A percentile compares a stretch with the other conserved stretches of the same genome.
phyloP scores from a whole-genome alignment of 2,888 invertebrate species.

The Cryptocephalus primarius region DNA sequence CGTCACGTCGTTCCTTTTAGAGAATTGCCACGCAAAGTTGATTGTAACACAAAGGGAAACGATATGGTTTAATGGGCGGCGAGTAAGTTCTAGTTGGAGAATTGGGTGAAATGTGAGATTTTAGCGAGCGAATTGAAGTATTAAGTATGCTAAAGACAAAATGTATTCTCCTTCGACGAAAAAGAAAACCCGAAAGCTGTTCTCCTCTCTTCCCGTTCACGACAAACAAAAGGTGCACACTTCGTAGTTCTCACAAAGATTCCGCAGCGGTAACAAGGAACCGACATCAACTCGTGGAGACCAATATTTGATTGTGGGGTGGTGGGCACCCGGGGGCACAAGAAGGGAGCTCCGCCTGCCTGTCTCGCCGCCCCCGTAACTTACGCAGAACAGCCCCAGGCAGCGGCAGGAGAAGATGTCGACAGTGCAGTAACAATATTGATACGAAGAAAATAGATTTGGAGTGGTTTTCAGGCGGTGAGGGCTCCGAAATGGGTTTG shows the following conservation, averaged over 20 bases:
- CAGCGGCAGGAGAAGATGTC: slow-evolving; percentile 8
- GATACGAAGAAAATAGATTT: slow-evolving; percentile 14
- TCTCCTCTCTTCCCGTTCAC: not conserved
- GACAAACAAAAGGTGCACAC: not conserved
- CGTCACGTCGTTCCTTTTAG: too few relatives aligned
- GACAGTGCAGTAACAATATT: slow-evolving; percentile 10
- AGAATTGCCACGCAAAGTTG: too few relatives aligned
- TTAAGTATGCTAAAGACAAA: too few relatives aligned
- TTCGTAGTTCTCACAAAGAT: not conserved
- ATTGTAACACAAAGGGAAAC: too few relatives aligned
- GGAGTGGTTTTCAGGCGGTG: slow-evolving; percentile 7
- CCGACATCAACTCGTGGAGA: slow-evolving; percentile 12
- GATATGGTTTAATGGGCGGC: too few relatives aligned
- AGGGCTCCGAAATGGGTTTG: not conserved
- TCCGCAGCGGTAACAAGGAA: slow-evolving; percentile 3
- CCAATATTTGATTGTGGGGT: slow-evolving; percentile 17
- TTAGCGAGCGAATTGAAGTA: too few relatives aligned
- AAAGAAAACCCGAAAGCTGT: too few relatives aligned
- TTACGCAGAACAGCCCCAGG: slow-evolving; percentile 8
- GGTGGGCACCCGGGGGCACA: slow-evolving; percentile 7
- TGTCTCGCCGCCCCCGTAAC: slow-evolving; percentile 5
- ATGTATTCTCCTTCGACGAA: too few relatives aligned
- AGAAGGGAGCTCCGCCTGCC: slow-evolving; percentile 3
- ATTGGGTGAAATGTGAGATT: too few relatives aligned
- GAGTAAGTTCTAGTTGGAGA: too few relatives aligned